Evolutionary conservation across 2,113 vertebrate species (phyloP).

Genomic region (Pollimyrus isidori): DNA sequence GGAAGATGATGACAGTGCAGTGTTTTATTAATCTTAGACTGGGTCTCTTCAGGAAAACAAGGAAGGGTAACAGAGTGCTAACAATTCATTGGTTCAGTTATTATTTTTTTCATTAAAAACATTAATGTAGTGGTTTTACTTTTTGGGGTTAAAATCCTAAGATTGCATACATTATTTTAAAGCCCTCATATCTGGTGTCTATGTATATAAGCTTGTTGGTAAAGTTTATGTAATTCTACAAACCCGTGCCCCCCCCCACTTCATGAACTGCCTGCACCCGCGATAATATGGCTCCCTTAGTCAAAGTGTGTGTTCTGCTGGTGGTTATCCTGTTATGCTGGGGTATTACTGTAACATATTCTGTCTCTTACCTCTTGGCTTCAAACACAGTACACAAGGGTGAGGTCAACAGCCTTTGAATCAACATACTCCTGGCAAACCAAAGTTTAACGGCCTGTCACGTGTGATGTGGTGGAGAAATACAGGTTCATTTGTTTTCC

Average conservation of each 20-base stretch:
- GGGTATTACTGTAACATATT: not conserved
- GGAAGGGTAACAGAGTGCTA: not conserved
- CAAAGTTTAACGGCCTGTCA: not conserved
- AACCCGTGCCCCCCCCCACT: not conserved
- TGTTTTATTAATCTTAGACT: not conserved
- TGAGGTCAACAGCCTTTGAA: not conserved
- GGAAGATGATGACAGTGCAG: not conserved
- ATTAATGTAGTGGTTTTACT: not conserved
- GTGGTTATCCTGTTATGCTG: not conserved
- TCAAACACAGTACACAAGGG: not conserved
- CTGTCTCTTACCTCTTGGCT: not conserved
- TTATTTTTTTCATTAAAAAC: not conserved
- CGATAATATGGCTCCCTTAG: not conserved
- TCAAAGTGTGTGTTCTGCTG: not conserved
- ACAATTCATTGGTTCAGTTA: not conserved
- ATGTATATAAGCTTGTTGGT: not conserved
- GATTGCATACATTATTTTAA: not conserved
- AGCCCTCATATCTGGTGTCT: not conserved
- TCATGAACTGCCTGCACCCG: not conserved
- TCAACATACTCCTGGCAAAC: not conserved
- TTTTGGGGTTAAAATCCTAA: not conserved
- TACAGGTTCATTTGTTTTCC: not conserved
- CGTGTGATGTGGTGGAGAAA: not conserved
- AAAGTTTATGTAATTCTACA: not conserved
- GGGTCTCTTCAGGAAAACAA: not conserved